phyloP scores from a whole-genome alignment of 2,888 invertebrate genomes.

The Leucophenga maculata region DNA sequence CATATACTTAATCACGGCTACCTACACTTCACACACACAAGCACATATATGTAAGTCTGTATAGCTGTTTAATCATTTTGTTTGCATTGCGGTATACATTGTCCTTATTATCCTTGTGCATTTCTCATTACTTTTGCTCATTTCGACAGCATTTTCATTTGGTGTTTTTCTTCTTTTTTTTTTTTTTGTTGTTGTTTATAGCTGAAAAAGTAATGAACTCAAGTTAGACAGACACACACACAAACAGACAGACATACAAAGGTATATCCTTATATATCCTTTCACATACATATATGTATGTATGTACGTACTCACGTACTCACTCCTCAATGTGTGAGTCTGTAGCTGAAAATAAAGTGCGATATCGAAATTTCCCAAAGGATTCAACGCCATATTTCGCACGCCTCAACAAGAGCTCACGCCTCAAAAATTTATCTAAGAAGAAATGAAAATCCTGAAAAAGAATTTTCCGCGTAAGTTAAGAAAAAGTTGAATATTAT shows the following conservation, averaged over 20 bases:
- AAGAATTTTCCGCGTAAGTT: slow-evolving; percentile 34
- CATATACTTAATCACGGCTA: not conserved
- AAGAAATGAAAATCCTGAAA: slow-evolving; percentile 40
- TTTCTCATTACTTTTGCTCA: slow-evolving; percentile 65
- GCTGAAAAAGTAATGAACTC: slow-evolving; percentile 50
- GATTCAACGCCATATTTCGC: slow-evolving; percentile 63
- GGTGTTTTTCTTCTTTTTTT: slow-evolving; percentile 26
- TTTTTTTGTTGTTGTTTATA: not conserved
- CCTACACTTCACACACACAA: not conserved
- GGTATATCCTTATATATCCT: slow-evolving; percentile 24
- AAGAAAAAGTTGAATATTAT: slow-evolving; percentile 23
- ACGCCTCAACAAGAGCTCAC: slow-evolving; percentile 33
- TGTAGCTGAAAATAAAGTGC: slow-evolving; percentile 56
- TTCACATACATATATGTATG: not conserved
- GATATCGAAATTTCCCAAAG: slow-evolving; percentile 65
- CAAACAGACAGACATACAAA: slow-evolving; percentile 36
- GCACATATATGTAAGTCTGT: slow-evolving; percentile 21
- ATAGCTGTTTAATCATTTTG: slow-evolving; percentile 51
- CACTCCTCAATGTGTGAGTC: not conserved
- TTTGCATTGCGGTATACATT: slow-evolving; percentile 29
- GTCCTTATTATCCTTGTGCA: slow-evolving; percentile 21
- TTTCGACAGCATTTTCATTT: slow-evolving; percentile 55
- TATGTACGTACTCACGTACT: no score
- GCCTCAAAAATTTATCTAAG: no score
- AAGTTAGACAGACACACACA: slow-evolving; percentile 33